Base-by-base conservation (phyloP, 2,888 invertebrate species). In the Arrhopalites spinosus region DNA sequence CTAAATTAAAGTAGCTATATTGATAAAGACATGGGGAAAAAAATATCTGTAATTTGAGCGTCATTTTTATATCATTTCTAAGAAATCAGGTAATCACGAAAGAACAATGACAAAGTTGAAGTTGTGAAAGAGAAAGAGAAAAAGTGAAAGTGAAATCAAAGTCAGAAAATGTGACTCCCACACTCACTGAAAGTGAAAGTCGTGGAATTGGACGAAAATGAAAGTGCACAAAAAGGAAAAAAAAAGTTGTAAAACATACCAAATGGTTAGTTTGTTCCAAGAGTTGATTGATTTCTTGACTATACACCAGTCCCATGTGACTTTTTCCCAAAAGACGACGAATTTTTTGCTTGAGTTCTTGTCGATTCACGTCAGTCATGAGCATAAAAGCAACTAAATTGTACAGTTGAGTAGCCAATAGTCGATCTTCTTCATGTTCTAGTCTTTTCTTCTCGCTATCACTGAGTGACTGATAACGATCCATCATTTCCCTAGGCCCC, bases 401-500 rank as follows among this genome's bases (percentile, higher is more conserved):
- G 86, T 98, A 98, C 56, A 99, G 87, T 87, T 98, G 93, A 1
- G 96, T 96, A 2, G 98, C 95, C 70, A 99, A 87, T 50, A 99
- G 87, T 75, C 97, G 89, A 86, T 99, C 99, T 85, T 99, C 99
- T 85, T 99, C 99, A 83, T 98, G 95, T 84, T 99, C 99, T 59
- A 99, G 87, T 3, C 98, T 90, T 86, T 98, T 98, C 73, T 94
- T 88, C 84, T 96, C 95, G 29, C 94, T 94, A 71, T 96, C 96
- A 84, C 96, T 95, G 75, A 98, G 87, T 73, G 93, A 91, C 85
- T 94, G 95, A 87, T 98, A 98, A 82, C 90, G 90, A 84, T 98
- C 98, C 95, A 98, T 97, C 98, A 98, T 98, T 87, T 98, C 98
- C 74, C 93, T 91, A 47, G 98, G 96, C 25, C 98, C 97, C 88